Base-by-base conservation (phyloP, 1,140 invertebrate species). In the Mycetomoellerius zeteki region DNA sequence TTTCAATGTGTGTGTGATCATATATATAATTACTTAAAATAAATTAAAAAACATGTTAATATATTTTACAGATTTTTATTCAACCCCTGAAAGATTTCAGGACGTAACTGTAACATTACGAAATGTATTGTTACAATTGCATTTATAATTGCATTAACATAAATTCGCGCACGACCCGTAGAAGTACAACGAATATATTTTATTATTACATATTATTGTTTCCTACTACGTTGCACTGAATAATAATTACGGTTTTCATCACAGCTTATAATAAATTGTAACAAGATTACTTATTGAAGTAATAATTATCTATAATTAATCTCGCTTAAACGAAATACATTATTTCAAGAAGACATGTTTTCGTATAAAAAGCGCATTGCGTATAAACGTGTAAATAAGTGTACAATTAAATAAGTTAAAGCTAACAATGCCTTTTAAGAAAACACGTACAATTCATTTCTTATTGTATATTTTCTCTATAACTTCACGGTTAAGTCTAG, bases 381-480 rank as follows among this genome's bases (percentile, higher is more conserved):
- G 62, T 50, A 89, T 86, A 89, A 81, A 81, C 27, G 62, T 89
- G 33, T 56, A 89, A 89, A 86, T 80, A 82, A 86, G 69, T 81
- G 7, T 80, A 81, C 16, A 71, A 72, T 86, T n/a, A 54, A 77
- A 6, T 58, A 71, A 37, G 33, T 71, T 65, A 56, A 71, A 81
- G 64, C 52, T 56, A 71, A 37, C 30, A 27, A 24, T 43, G n/a
- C n/a, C 37, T 71, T 81, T 71, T 30, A 58, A 58, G 10, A 71
- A 71, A 2, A 27, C n/a, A 14, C 30, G 12, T 4, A 50, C 3
- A 50, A 4, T 21, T 69, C 30, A 43, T 14, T 21, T 71, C 33
- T 37, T 43, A 56, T 56, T 10, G 8, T 69, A 71, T 69, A 52
- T 14, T 54, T 80, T 71, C 50, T 6, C 50, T 24, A 27, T 81